Percentiles rank a stretch among this genome's conserved stretches.
These are phyloP conservation scores for Thecophora atra DNA, from an alignment of 2,888 invertebrate species.

Conservation along the genomic window DNA sequence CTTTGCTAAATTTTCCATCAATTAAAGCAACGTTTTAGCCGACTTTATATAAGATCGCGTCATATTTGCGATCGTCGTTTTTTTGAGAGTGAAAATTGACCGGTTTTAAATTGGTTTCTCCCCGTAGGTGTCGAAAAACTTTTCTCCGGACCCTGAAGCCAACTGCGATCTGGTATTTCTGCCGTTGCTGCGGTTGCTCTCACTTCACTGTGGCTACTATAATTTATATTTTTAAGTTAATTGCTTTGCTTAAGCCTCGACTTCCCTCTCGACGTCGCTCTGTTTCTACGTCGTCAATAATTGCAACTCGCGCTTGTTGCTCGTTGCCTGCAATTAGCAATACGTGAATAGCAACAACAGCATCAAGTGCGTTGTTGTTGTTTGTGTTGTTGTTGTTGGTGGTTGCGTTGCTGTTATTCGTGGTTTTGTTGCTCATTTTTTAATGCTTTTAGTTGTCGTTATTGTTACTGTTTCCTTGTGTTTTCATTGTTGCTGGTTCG, in stretches of 20 bases:
- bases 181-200: conserved; percentile 1
- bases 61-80: no score
- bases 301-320: not conserved
- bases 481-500: not conserved
- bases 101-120: no score
- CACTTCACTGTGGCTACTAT: no score
- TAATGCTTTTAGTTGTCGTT: not conserved
- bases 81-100: no score
- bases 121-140: no score
- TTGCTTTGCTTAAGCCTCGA: not conserved
- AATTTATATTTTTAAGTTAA: conserved; percentile 10
- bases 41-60: no score
- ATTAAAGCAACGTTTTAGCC: no score
- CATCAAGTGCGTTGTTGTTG: not conserved
- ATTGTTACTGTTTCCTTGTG: not conserved
- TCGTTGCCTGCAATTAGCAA: conserved; percentile 14
- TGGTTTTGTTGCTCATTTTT: not conserved
- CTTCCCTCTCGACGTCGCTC: not conserved
- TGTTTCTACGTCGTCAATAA: conserved; percentile 6
- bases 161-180: not conserved
- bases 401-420: no score
- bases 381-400: not conserved
- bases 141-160: not conserved
- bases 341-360: conserved; percentile 7
- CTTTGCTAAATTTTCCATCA: no score